A percentile compares a stretch with the other conserved stretches of the same genome.
Evolutionary conservation across 2,888 invertebrate genomes (phyloP).

Genomic region (Dermolepida albohirtum): DNA sequence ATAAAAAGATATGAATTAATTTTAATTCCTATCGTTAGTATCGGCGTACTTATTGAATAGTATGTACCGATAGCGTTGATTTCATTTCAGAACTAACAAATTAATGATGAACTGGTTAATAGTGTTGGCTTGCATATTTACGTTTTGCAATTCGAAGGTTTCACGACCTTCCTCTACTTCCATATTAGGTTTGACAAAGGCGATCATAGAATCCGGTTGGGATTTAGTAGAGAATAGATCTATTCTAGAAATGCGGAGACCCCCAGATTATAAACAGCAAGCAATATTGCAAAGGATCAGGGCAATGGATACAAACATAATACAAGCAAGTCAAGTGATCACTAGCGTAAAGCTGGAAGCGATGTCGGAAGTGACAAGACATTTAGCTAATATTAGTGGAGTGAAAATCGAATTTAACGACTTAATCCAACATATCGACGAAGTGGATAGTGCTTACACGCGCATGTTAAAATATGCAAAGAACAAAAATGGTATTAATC

Average conservation of each 20-base stretch:
- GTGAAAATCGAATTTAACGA: slow-evolving; percentile 73
- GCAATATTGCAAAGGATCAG: slow-evolving; percentile 16
- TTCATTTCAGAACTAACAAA: too few relatives aligned
- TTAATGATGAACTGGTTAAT: neutral
- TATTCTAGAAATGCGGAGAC: neutral
- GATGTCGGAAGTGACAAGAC: slow-evolving; percentile 55
- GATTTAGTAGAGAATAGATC: slow-evolving; percentile 18
- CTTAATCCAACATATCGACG: slow-evolving; percentile 71
- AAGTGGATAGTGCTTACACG: slow-evolving; percentile 71
- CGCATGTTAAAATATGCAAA: slow-evolving; percentile 72
- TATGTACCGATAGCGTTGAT: too few relatives aligned
- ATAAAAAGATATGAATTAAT: too few relatives aligned
- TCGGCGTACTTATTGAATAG: too few relatives aligned
- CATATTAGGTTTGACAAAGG: slow-evolving; percentile 1
- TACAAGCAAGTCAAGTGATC: slow-evolving; percentile 8
- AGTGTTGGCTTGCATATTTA: neutral
- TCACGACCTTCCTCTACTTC: neutral
- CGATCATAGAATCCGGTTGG: slow-evolving; percentile 1
- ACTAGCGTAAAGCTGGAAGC: slow-evolving; percentile 43
- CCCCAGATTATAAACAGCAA: slow-evolving; percentile 6
- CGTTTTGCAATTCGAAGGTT: neutral
- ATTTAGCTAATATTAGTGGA: slow-evolving; percentile 65
- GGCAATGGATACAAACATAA: slow-evolving; percentile 10
- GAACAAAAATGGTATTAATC: slow-evolving; percentile 65
- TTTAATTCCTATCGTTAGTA: too few relatives aligned